Evolutionary conservation across 2,113 vertebrate genomes (phyloP).

Genomic region (Corynorhinus townsendii): DNA sequence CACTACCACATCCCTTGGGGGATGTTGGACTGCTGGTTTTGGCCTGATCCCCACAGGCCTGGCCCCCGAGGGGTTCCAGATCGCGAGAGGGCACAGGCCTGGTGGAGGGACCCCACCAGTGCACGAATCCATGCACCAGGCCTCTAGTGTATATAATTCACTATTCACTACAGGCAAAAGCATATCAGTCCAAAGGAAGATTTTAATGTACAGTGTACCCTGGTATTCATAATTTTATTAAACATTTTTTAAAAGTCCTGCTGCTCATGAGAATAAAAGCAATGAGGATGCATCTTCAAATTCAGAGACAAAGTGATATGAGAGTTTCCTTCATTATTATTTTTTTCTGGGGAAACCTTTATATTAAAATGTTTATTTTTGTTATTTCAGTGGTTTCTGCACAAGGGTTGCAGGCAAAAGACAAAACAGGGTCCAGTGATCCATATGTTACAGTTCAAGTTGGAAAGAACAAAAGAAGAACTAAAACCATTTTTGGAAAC

Average conservation of each 20-base stretch:
- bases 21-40: no score
- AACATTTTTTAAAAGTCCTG: neutral
- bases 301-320: neutral
- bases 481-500: slow-evolving; percentile 98
- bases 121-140: no score
- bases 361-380: neutral
- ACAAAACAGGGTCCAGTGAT: slow-evolving; percentile 98
- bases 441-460: slow-evolving; percentile 98
- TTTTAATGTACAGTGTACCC: neutral
- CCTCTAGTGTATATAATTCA: neutral
- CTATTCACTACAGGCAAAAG: neutral
- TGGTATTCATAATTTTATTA: neutral
- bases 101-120: no score
- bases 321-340: neutral
- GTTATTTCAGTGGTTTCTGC: slow-evolving; percentile 91
- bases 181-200: neutral
- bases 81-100: no score
- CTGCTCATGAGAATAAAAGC: neutral
- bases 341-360: neutral
- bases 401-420: slow-evolving; percentile 97
- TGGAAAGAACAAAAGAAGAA: slow-evolving; percentile 96
- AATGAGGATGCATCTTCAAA: neutral
- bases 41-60: no score
- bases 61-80: no score
- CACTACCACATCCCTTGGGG: no score